phyloP scores from a whole-genome alignment of 2,888 invertebrate genomes.

The Pyrgus malvae region DNA sequence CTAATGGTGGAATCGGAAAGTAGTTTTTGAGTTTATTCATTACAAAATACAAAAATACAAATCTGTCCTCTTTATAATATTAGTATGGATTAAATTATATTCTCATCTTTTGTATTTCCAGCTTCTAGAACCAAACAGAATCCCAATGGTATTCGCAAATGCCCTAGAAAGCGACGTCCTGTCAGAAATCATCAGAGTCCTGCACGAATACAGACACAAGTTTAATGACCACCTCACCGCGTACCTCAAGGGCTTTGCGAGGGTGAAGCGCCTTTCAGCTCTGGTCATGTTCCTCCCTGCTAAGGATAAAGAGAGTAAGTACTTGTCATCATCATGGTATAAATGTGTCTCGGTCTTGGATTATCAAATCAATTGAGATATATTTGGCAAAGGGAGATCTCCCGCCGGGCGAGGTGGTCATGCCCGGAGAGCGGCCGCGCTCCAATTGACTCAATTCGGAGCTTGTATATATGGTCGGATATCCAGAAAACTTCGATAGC shows the following conservation, averaged over 20 bases:
- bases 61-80: no score
- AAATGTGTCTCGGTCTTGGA: not conserved
- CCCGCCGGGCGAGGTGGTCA: no score
- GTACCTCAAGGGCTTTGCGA: conserved; percentile 77
- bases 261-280: conserved; percentile 84
- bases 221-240: conserved; percentile 62
- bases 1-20: no score
- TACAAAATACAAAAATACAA: no score
- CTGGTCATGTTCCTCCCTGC: conserved; percentile 83
- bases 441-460: no score
- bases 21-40: no score
- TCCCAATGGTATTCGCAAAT: conserved; percentile 85
- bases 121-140: conserved; percentile 80
- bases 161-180: conserved; percentile 85
- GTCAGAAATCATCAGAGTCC: conserved; percentile 79
- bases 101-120: conserved; percentile 46
- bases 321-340: not conserved
- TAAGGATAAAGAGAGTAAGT: conserved; percentile 82
- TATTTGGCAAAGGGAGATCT: no score
- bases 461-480: no score
- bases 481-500: no score
- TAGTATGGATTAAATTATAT: no score
- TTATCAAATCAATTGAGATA: not conserved
- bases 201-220: conserved; percentile 63
- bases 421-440: no score